These are phyloP conservation scores for Aptenodytes forsteri DNA, from an alignment of 2,113 vertebrate genomes.

Conservation along the genomic window DNA sequence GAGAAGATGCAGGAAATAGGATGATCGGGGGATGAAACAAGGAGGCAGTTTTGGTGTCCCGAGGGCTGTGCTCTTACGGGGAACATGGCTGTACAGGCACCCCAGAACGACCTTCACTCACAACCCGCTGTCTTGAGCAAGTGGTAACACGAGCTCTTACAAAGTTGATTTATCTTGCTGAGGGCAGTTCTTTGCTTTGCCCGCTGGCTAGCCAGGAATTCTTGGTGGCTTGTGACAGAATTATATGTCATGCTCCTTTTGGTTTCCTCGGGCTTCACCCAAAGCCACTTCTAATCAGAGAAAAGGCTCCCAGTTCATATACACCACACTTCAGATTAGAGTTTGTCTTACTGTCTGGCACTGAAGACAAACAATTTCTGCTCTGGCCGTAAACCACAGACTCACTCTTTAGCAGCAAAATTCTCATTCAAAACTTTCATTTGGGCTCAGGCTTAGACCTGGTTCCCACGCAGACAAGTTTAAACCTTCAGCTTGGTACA, in stretches of 20 bases:
- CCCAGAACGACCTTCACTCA: not conserved
- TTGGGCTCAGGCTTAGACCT: not conserved
- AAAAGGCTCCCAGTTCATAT: not conserved
- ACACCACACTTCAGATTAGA: not conserved
- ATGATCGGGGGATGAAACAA: not conserved
- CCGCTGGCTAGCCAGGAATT: not conserved
- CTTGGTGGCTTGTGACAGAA: slow-evolving; percentile 10
- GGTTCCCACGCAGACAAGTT: not conserved
- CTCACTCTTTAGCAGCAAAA: not conserved
- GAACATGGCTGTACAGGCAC: not conserved
- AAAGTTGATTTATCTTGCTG: not conserved
- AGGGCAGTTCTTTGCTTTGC: not conserved
- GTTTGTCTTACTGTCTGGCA: not conserved
- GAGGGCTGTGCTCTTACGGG: not conserved
- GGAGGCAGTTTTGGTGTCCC: not conserved
- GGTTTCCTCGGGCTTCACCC: not conserved
- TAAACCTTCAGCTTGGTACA: not conserved
- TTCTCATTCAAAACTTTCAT: not conserved
- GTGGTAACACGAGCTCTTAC: not conserved
- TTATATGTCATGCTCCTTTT: not conserved
- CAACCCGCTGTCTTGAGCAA: not conserved
- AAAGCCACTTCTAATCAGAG: not conserved
- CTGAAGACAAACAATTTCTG: not conserved
- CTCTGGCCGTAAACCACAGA: not conserved
- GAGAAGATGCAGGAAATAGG: not conserved